Base-by-base conservation (phyloP, 2,113 vertebrate genomes). In the Procavia capensis region DNA sequence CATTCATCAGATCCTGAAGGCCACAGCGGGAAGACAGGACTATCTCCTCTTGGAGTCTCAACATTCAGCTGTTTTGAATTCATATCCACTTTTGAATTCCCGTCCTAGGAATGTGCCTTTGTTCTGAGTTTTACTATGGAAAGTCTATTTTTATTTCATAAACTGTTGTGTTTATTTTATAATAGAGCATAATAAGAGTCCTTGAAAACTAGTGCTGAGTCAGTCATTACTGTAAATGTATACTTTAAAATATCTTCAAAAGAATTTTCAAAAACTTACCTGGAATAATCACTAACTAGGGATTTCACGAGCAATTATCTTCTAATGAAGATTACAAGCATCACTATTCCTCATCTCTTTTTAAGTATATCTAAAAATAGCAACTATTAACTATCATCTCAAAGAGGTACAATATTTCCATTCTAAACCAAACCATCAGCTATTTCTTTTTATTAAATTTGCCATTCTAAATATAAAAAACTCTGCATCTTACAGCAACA, bases 21-120 rank as follows among this genome's bases (percentile, higher is more conserved):
- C 75, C 94, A 61, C 6, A 59, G 31, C 54, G 45, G 94, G 29
- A 45, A 24, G 0, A 19, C 36, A 24, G 1, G 1, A 47, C 87
- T 0, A 0, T 79, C 31, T 85, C 50, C 22, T 0, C 87, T 43
- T 84, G 66, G 41, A 25, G 74, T 25, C 74, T 68, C 92, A 31
- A 0, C 0, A 11, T 24, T 85, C 97, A 97, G 97, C 97, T 98
- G 97, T 96, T 97, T 39, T 59, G 93, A 92, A 97, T 97, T 97
- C 98, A 96, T 63, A 93, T 29, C 75, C 96, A 95, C 91, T 92
- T 95, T 79, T 74, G 93, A 96, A 64, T 68, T 66, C 22, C 39
- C 20, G 95, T 96, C 93, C 91, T 57, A 95, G 97, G 97, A 98
- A 96, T 54, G 96, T 22, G 43, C 88, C 94, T 95, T 96, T 96